Evolutionary conservation across 2,113 vertebrate species (phyloP).

Genomic region (Vulpes lagopus): DNA sequence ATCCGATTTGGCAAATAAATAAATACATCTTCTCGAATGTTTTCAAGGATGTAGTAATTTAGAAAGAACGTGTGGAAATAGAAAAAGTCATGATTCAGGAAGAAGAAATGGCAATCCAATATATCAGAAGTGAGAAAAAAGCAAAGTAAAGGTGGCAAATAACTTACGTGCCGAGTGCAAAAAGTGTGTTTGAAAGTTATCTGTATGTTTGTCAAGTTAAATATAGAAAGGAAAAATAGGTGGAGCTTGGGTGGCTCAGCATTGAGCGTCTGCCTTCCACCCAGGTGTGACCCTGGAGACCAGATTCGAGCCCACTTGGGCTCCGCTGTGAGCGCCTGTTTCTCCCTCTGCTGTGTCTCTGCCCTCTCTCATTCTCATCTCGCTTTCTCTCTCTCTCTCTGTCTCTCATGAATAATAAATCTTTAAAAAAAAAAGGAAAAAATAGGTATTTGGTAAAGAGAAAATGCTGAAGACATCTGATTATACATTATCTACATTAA

Average conservation of each 20-base stretch:
- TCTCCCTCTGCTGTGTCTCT: too few species aligned
- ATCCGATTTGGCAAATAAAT: slow-evolving; percentile 2
- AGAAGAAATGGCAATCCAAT: background rate
- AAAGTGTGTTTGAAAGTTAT: background rate
- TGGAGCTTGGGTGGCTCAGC: too few species aligned
- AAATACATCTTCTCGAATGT: background rate
- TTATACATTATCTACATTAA: background rate
- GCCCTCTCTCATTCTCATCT: too few species aligned
- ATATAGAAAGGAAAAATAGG: background rate
- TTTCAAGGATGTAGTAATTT: background rate
- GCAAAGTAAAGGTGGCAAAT: background rate
- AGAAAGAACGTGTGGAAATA: background rate
- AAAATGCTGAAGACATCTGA: background rate
- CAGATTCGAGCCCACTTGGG: too few species aligned
- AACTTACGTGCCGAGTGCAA: background rate
- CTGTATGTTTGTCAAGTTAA: background rate
- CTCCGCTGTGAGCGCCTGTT: too few species aligned
- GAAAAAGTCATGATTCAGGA: background rate
- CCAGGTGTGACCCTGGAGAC: too few species aligned
- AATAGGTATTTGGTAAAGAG: background rate
- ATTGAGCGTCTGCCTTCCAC: too few species aligned
- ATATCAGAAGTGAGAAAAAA: background rate
- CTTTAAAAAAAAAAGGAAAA: too few species aligned
- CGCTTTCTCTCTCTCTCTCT: too few species aligned
- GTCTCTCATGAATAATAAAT: too few species aligned